Percentiles rank a stretch among this genome's conserved stretches.
Conservation (phyloP, 2,888 invertebrate genomes). For the Podabrus alpinus region DNA sequence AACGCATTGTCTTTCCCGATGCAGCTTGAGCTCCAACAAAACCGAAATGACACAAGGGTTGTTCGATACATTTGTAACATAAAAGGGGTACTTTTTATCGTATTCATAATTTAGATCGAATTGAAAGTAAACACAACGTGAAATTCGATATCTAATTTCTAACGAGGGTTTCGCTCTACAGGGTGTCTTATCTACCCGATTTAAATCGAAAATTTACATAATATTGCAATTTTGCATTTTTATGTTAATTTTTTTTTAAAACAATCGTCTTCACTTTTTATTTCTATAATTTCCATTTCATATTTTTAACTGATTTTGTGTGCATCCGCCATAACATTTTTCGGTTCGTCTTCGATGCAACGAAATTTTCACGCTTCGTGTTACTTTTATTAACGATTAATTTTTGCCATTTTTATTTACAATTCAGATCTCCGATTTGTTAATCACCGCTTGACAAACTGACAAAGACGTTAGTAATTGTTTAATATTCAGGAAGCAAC, state of each 20-base stretch:
- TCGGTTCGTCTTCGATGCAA: not conserved
- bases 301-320: not conserved
- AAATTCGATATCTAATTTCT: not conserved
- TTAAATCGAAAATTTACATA: not conserved
- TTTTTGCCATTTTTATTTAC: not conserved
- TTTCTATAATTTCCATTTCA: not conserved
- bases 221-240: not conserved
- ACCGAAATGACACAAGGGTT: not conserved
- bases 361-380: not conserved
- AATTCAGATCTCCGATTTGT: not conserved
- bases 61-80: not conserved
- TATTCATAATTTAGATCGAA: not conserved
- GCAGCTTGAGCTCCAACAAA: conserved; percentile 2
- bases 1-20: conserved; percentile 2
- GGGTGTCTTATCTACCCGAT: not conserved
- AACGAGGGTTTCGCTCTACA: not conserved
- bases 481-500: not conserved
- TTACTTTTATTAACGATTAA: not conserved
- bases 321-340: not conserved
- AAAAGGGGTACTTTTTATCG: not conserved
- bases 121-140: not conserved
- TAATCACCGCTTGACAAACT: not conserved
- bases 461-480: not conserved
- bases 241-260: not conserved
- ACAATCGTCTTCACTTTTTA: not conserved